Percentiles rank a stretch among this genome's conserved stretches.
These are phyloP conservation scores for Schizothorax lantsangensis DNA, from an alignment of 2,797 vertebrate species.

Conservation along the genomic window DNA sequence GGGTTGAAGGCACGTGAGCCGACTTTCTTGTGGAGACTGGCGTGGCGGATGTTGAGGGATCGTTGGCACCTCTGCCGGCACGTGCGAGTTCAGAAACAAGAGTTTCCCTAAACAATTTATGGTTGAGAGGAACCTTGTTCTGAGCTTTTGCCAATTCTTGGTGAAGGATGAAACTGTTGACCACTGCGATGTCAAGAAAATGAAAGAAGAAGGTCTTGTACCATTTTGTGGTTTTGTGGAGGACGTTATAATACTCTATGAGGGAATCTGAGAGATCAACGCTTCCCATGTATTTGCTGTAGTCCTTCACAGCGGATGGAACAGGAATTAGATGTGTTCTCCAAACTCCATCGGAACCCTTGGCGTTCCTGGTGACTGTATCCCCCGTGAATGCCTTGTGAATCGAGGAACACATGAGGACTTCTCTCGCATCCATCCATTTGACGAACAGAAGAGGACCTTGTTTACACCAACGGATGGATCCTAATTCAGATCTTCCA, in stretches of 20 bases:
- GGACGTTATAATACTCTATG: slow-evolving; percentile 40
- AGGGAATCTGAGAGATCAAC: slow-evolving; percentile 46
- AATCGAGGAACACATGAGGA: slow-evolving; percentile 46
- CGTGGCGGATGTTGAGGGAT: neutral
- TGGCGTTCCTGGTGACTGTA: neutral
- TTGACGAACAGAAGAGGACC: slow-evolving; percentile 50
- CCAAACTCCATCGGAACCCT: slow-evolving; percentile 17
- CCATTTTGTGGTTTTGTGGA: slow-evolving; percentile 55
- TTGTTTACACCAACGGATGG: slow-evolving; percentile 44
- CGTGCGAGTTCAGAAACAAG: slow-evolving; percentile 13
- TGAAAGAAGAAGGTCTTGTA: slow-evolving; percentile 56
- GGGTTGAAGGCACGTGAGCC: neutral
- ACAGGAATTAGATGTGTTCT: slow-evolving; percentile 14
- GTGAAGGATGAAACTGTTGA: slow-evolving; percentile 55
- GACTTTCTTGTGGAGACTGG: neutral
- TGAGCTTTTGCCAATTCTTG: neutral
- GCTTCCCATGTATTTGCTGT: slow-evolving; percentile 38
- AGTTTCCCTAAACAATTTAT: slow-evolving; percentile 20
- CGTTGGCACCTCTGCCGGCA: neutral
- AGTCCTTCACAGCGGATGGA: slow-evolving; percentile 51
- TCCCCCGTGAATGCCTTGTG: slow-evolving; percentile 39
- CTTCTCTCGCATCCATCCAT: slow-evolving; percentile 47
- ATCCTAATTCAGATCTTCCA: slow-evolving; percentile 17
- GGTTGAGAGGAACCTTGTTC: neutral
- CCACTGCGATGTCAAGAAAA: slow-evolving; percentile 48